These are phyloP conservation scores for Lordiphosa collinella DNA, from an alignment of 1,140 invertebrate genomes.

Conservation along the genomic window DNA sequence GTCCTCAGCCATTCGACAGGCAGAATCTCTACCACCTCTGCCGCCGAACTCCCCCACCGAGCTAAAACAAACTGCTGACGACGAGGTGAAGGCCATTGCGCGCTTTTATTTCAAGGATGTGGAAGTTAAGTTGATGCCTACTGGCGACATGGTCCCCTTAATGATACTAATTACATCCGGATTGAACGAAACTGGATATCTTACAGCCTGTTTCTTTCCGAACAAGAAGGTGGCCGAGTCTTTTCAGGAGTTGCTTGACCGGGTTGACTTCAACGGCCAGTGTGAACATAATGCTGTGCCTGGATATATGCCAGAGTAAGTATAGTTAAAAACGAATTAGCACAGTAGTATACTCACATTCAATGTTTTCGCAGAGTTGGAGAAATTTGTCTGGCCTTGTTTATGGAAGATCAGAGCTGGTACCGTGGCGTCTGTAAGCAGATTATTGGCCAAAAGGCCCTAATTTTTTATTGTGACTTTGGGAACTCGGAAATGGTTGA, in stretches of 20 bases:
- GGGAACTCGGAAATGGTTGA: slow-evolving; percentile 38
- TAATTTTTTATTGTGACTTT: slow-evolving; percentile 41
- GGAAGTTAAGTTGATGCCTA: slow-evolving; percentile 13
- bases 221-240: not conserved
- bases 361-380: too few species aligned
- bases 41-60: slow-evolving; percentile 21
- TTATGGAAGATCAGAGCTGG: slow-evolving; percentile 36
- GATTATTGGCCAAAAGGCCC: slow-evolving; percentile 4
- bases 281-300: not conserved
- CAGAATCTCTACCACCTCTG: slow-evolving; percentile 9
- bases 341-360: too few species aligned
- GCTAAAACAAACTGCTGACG: not conserved
- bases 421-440: slow-evolving; percentile 45
- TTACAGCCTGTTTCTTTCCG: slow-evolving; percentile 32
- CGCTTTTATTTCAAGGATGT: slow-evolving; percentile 30
- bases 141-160: slow-evolving; percentile 8
- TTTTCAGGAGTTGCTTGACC: slow-evolving; percentile 13
- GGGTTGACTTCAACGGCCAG: slow-evolving; percentile 3
- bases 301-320: slow-evolving; percentile 39
- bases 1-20: too few species aligned
- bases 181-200: slow-evolving; percentile 16
- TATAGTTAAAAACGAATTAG: not conserved
- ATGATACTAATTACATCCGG: slow-evolving; percentile 3
- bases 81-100: not conserved
- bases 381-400: slow-evolving; percentile 40